A percentile compares a stretch with the other conserved stretches of the same genome.
phyloP scores from a whole-genome alignment of 2,113 vertebrate species.

The Percopsis transmontana region DNA sequence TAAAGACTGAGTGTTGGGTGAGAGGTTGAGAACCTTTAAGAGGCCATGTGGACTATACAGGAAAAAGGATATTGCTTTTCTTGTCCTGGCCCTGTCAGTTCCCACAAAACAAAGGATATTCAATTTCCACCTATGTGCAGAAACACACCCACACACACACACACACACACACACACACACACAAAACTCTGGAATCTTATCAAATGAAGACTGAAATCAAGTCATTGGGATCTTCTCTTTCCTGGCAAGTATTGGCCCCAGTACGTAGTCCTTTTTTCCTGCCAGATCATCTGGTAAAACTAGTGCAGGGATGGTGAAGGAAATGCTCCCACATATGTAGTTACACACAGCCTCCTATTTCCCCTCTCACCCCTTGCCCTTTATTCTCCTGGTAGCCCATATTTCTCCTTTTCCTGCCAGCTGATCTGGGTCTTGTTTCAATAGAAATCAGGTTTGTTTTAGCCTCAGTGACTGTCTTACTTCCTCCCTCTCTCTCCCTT shows the following conservation, averaged over 20 bases:
- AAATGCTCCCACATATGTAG: too few relatives aligned
- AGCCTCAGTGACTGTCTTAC: background rate
- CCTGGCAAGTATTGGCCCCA: slow-evolving; percentile 45
- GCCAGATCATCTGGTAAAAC: too few relatives aligned
- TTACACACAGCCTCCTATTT: slow-evolving; percentile 18
- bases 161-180: slow-evolving; percentile 19
- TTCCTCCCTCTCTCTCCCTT: slow-evolving; percentile 4
- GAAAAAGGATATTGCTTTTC: slow-evolving; percentile 35
- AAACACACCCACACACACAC: slow-evolving; percentile 5
- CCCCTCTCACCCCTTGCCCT: slow-evolving; percentile 1
- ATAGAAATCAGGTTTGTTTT: background rate
- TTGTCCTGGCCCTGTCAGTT: slow-evolving; percentile 32
- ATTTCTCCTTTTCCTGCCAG: background rate
- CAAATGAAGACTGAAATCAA: slow-evolving; percentile 14
- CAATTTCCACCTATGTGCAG: slow-evolving; percentile 8
- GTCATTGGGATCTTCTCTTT: slow-evolving; percentile 15
- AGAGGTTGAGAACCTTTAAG: background rate
- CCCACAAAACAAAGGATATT: slow-evolving; percentile 41
- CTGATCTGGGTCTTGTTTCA: background rate
- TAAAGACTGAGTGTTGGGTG: slow-evolving; percentile 11
- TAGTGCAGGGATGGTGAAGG: too few relatives aligned
- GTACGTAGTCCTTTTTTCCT: background rate
- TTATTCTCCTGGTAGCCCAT: background rate
- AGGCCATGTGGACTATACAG: background rate
- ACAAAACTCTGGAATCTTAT: background rate